Base-by-base conservation (phyloP, 2,113 vertebrate species). In the Gambusia holbrooki region DNA sequence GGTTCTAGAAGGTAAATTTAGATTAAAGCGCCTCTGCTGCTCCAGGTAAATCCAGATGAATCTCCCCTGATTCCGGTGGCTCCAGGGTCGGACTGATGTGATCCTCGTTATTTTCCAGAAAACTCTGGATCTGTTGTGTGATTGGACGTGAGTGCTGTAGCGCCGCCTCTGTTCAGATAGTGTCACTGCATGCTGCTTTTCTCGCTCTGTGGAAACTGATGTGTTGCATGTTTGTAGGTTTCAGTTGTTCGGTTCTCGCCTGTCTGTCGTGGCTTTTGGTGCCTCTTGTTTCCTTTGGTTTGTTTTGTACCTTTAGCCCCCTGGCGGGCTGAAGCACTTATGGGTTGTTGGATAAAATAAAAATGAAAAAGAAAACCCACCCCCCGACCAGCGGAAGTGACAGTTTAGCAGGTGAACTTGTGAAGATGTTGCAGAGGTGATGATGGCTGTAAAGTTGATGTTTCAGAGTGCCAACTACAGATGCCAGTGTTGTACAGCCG, bases 201-300 rank as follows among this genome's bases (percentile, higher is more conserved):
- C 54, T 78, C 81, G 90, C 95, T 94, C 92, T 92, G 54, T 96
- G 95, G 96, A 95, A 96, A 92, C 87, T 92, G 93, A 93, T 93
- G 93, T 94, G 93, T 93, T 96, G 95, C 96, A 96, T 97, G 96
- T 96, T 92, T 80, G 92, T 94, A 87, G 91, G 94, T 96, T 90
- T 88, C 79, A 71, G 91, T 94, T 95, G 94, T 72, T 69, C n/a
- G 25, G 79, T 84, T 73, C 71, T 94, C 86, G 69, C 51, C 54
- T 94, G 96, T 95, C 80, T 63, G 58, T 84, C 58, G 85, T 89
- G 82, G 78, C 78, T 78, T 86, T 68, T 25, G 76, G 75, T 88
- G 81, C 82, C 64, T 82, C 85, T 87, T 33, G 0, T n/a, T 82
- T 66, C 35, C 3, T 66, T 33, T 48, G n/a, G 15, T 80, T 79